Conservation (phyloP, 2,888 invertebrate genomes). For the Eurytoma adleriae region DNA sequence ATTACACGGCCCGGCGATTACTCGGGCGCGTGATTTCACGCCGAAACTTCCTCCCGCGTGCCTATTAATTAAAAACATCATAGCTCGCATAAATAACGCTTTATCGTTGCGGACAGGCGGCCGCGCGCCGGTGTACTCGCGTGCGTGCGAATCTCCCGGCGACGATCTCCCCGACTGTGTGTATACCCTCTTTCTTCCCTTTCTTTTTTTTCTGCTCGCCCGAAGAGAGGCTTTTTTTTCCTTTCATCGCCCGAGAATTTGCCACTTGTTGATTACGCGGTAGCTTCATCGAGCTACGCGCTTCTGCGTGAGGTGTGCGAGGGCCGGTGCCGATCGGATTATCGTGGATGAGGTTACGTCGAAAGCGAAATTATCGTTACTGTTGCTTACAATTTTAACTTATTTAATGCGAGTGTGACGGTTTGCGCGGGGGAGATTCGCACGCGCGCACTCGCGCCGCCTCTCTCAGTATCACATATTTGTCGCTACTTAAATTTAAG, state of each 20-base stretch:
- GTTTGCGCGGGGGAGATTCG: conserved; percentile 46
- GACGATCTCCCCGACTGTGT: conserved; percentile 18
- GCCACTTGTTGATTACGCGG: conserved; percentile 45
- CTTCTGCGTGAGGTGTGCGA: too few species aligned
- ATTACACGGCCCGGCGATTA: conserved; percentile 61
- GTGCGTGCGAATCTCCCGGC: conserved; percentile 51
- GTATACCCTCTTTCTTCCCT: neutral
- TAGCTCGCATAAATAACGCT: conserved; percentile 48
- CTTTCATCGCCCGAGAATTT: conserved; percentile 19
- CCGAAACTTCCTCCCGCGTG: conserved; percentile 13
- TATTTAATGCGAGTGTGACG: neutral
- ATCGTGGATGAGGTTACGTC: too few species aligned
- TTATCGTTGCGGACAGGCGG: conserved; percentile 18
- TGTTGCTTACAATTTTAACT: conserved; percentile 7
- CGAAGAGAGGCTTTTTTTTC: conserved; percentile 13
- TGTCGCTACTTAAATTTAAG: conserved; percentile 57
- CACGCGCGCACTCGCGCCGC: conserved; percentile 56
- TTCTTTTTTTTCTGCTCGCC: neutral
- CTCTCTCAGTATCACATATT: conserved; percentile 53
- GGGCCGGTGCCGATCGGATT: too few species aligned
- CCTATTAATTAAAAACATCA: conserved; percentile 45
- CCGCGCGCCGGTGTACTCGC: neutral
- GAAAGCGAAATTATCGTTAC: neutral
- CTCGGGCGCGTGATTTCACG: conserved; percentile 5
- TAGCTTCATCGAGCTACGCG: neutral